Evolutionary conservation across 2,113 vertebrate species (phyloP), one percentile per base, ranked within the genome.

Genomic region (Rhinogobius similis): DNA sequence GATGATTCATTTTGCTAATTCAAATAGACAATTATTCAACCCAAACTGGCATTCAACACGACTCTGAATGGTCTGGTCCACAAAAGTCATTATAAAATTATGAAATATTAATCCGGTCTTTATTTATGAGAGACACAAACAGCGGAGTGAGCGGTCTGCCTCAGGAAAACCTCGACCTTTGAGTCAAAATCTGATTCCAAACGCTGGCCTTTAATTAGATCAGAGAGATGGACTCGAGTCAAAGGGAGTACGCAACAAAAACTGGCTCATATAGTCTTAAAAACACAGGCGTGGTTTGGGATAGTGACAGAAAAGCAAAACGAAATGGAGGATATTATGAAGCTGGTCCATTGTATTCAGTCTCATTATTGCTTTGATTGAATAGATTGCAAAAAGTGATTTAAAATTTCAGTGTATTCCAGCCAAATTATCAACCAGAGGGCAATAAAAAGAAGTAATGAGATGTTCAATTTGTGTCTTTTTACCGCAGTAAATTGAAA

Each of bases 111-210:
- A 83, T 74, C 18, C 20, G 1, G 26, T 53, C 56, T 72, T 65
- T 64, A 72, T 62, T 71, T 72, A 46, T 73, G 38, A 61, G 69
- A 77, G 69, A 73, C 10, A 20, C n/a, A 71, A 61, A 69, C 46
- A 72, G 73, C 69, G 68, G 18, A 55, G 70, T 20, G 27, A 32
- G 52, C 70, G 11, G 55, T 13, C 64, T 27, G 82, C 77, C 72
- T 61, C 61, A 2, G 77, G 82, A 77, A 74, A 72, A 61, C 36
- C 56, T 58, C 73, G 78, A 87, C 85, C 75, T 87, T 87, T 74
- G 43, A 26, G 58, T 68, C 43, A 77, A 53, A 29, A 13, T 65
- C 52, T 44, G 39, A 65, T 66, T 79, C 70, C 55, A 69, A 68
- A 68, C 65, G 26, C n/a, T 52, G 75, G 43, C 62, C 10, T 14